Base-by-base conservation (phyloP, 2,888 invertebrate species). In the Cephus rjabovi region DNA sequence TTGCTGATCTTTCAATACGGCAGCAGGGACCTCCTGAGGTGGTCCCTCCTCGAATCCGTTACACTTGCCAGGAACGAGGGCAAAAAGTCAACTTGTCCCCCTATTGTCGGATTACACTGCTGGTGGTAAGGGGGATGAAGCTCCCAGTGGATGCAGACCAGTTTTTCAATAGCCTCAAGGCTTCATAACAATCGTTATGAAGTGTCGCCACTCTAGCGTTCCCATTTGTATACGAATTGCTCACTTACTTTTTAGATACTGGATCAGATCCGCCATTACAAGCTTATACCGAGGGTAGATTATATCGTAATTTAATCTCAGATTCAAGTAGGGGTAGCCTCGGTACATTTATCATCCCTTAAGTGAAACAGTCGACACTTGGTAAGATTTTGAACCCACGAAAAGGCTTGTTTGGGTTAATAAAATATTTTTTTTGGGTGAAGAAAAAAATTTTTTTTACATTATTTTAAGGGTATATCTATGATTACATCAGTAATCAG, bases 211-310 rank as follows among this genome's bases (percentile, higher is more conserved):
- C 88, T 89, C 82, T 84, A 86, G 86, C 87, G 85, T 84, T 56
- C 84, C 75, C 86, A 88, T 89, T 89, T 89, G 89, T 89, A 88
- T 89, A 88, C 88, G 90, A 89, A 90, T 89, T 87, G 87, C 86
- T 85, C 83, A 84, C 85, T 89, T 88, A 87, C 56, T 56, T 80
- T 4, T 80, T 12, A 31, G 85, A 78, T 85, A 85, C 87, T 83
- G 83, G 84, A 86, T 85, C 82, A 77, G 68, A 75, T 35, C 73
- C 69, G 76, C 33, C 34, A 34, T 76, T 37, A 75, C 77, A 76
- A 79, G 76, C 79, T 70, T 31, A 79, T 79, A 80, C 79, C 80
- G 79, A 79, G 77, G 85, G 84, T 87, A 85, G 80, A 87, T 89
- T 87, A 87, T 84, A 86, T 83, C 82, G 82, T 87, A 85, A 85